Percentiles rank a stretch among this genome's conserved stretches.
These are phyloP conservation scores for Mustela nigripes DNA, from an alignment of 2,113 vertebrate genomes.

Conservation along the genomic window DNA sequence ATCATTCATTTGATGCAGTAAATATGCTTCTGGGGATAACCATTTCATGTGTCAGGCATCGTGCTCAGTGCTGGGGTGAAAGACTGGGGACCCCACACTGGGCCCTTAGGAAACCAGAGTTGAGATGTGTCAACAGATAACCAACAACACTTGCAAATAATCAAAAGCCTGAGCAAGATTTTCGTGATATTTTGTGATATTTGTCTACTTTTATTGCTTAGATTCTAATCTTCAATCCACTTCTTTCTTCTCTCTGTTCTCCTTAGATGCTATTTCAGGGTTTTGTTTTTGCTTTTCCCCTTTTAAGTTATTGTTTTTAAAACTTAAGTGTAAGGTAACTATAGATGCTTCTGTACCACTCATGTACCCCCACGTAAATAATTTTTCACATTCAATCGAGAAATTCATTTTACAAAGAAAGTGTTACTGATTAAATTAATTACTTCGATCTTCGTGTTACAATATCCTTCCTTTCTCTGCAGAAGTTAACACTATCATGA, in stretches of 20 bases:
- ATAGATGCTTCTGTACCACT: background rate
- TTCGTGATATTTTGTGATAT: background rate
- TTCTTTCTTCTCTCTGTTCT: slow-evolving; percentile 1
- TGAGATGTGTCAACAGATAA: background rate
- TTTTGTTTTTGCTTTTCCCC: background rate
- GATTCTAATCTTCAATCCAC: background rate
- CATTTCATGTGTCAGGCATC: background rate
- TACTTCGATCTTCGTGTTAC: background rate
- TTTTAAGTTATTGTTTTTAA: background rate
- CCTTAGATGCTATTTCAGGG: background rate
- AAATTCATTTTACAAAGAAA: background rate
- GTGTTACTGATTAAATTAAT: background rate
- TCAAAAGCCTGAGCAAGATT: background rate
- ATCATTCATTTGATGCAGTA: background rate
- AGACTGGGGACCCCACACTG: background rate
- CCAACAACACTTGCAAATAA: background rate
- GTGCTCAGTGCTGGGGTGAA: too few relatives aligned
- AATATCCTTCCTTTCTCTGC: background rate
- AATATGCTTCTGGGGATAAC: background rate
- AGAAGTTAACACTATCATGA: background rate
- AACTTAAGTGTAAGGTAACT: background rate
- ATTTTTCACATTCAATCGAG: background rate
- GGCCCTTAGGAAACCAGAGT: background rate
- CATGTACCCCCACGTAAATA: background rate
- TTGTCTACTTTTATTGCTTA: background rate